phyloP scores from a whole-genome alignment of 2,797 vertebrate species.

The Cyclopterus lumpus region DNA sequence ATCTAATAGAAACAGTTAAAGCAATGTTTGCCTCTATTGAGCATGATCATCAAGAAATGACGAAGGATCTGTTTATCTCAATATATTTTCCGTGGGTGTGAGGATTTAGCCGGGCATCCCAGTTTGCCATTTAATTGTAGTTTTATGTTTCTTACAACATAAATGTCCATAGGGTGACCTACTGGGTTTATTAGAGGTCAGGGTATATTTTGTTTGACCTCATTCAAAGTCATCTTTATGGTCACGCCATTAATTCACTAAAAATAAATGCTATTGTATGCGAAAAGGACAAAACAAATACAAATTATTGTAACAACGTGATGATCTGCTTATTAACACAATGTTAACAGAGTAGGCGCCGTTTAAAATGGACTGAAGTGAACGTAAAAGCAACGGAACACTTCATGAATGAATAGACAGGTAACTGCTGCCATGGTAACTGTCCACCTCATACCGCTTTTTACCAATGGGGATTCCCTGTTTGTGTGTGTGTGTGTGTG shows the following conservation, averaged over 20 bases:
- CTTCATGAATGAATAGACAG: constrained; percentile 58
- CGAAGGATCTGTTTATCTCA: not conserved
- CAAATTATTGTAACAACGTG: not conserved
- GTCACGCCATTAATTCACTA: not conserved
- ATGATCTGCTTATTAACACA: not conserved
- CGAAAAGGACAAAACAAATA: not conserved
- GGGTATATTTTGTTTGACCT: not conserved
- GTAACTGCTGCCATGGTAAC: constrained; percentile 73
- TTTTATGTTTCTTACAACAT: not conserved
- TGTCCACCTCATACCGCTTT: constrained; percentile 56
- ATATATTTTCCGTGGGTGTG: not conserved
- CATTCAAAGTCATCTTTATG: not conserved
- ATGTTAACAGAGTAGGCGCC: not conserved
- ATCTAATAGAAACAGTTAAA: not conserved
- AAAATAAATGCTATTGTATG: not conserved
- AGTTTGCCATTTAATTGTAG: not conserved
- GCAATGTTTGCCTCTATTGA: not conserved
- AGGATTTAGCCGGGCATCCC: not conserved
- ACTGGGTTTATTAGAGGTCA: not conserved
- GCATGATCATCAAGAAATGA: not conserved
- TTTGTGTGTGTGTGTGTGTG: not conserved
- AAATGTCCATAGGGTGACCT: not conserved
- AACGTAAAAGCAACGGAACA: constrained; percentile 4
- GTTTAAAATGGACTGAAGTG: constrained; percentile 4
- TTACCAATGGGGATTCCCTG: constrained; percentile 74